Base-by-base conservation (phyloP, 1,140 invertebrate species). In the Drosophila miranda region DNA sequence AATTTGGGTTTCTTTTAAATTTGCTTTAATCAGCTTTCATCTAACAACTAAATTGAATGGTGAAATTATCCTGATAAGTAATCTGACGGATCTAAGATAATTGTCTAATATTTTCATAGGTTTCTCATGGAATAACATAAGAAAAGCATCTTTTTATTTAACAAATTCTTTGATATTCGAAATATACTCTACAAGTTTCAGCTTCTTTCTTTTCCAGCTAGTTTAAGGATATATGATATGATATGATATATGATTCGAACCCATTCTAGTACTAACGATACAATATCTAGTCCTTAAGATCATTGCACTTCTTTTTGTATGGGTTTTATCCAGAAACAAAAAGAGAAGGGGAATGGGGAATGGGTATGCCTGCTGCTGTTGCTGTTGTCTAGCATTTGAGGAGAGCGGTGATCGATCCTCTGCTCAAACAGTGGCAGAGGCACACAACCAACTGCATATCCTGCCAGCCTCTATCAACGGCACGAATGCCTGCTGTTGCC, bases 401-500 rank as follows among this genome's bases (percentile, higher is more conserved):
- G 6, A 60, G 4, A 54, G 30, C 9, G 30, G 19, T 19, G 19
- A 75, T 55, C 53, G 49, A 34, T 34, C 9, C 30, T 9, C 30
- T 34, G 8, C 30, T 34, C 30, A 34, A 34, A 56, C 54, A 63
- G 49, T 53, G 50, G 30, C 34, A 48, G 28, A 41, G 42, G 51
- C 42, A 38, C 34, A 38, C 34, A 26, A 67, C 51, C 48, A 58
- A 56, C 51, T 71, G 77, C 79, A 82, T 82, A 82, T 82, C 79
- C 79, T 82, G 79, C 66, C 79, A 79, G 76, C 70, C 76, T 79
- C 51, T 75, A 77, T 59, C 62, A 57, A 57, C 61, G 45, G 43
- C 23, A 52, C n/a, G 69, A 38, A 38, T 42, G 55, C 61, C 26
- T 56, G 59, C 54, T 38, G 34, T 38, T 38, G 34, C 34, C 34